These are phyloP conservation scores for Hydropotes inermis DNA, from an alignment of 2,113 vertebrate species.

Conservation along the genomic window DNA sequence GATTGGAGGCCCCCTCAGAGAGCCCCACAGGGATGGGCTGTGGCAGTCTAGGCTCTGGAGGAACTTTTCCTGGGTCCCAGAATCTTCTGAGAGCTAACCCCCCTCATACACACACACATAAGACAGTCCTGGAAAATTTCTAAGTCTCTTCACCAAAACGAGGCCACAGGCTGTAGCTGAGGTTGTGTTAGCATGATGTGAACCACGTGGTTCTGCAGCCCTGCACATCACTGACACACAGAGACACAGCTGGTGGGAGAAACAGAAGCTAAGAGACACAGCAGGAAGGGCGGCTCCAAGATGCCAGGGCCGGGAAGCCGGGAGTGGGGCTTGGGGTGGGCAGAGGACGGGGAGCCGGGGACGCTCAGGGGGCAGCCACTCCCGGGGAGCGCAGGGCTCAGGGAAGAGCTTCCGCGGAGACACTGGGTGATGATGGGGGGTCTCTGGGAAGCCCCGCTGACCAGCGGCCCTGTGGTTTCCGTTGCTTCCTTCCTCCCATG, in stretches of 20 bases:
- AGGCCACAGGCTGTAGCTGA: background rate
- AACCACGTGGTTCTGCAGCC: accelerated
- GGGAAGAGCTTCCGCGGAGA: background rate
- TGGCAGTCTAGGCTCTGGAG: background rate
- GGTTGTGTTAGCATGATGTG: accelerated
- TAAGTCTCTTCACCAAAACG: background rate
- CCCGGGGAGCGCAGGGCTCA: accelerated
- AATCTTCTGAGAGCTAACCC: background rate
- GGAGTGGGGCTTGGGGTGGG: background rate
- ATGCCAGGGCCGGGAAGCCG: accelerated
- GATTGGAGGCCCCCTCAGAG: background rate
- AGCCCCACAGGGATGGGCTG: background rate
- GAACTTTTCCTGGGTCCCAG: too few relatives aligned
- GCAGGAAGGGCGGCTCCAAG: background rate
- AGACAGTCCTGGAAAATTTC: background rate
- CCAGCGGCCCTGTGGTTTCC: accelerated
- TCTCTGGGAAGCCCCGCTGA: background rate
- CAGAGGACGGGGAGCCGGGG: background rate
- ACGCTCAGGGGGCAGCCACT: background rate
- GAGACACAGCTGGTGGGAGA: background rate
- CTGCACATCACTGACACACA: background rate
- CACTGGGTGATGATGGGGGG: accelerated
- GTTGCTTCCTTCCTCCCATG: accelerated
- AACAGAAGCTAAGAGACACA: background rate
- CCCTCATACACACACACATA: background rate